Evolutionary conservation across 1,140 invertebrate species (phyloP).

Genomic region (Cecropterus lyciades): DNA sequence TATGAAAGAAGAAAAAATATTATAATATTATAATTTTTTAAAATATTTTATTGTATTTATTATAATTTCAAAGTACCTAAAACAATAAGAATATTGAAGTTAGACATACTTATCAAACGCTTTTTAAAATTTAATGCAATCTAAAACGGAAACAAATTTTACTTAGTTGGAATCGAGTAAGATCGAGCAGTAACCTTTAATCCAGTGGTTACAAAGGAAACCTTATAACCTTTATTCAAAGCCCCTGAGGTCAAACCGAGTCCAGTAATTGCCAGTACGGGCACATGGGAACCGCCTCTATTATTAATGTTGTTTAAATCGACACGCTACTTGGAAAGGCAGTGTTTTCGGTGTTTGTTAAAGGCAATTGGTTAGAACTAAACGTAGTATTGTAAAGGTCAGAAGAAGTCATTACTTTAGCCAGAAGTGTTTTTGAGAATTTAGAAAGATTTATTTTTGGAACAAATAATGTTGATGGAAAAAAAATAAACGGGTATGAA

Average conservation of each 20-base stretch:
- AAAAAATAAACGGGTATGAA: too few species aligned
- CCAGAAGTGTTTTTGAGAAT: neutral
- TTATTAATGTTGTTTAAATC: slow-evolving; percentile 37
- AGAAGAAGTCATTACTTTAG: neutral
- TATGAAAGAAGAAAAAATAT: too few species aligned
- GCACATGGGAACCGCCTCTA: slow-evolving; percentile 24
- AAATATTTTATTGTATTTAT: too few species aligned
- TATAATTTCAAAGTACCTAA: too few species aligned
- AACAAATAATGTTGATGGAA: too few species aligned
- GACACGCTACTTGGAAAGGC: slow-evolving; percentile 33
- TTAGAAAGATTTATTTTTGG: neutral
- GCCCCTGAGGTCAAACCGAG: slow-evolving; percentile 13
- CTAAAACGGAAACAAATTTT: too few species aligned
- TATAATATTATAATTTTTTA: too few species aligned
- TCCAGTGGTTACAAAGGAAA: slow-evolving; percentile 1
- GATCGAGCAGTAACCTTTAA: neutral
- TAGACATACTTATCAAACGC: too few species aligned
- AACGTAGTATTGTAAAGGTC: slow-evolving; percentile 16
- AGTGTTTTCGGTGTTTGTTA: slow-evolving; percentile 26
- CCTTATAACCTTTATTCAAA: slow-evolving; percentile 24
- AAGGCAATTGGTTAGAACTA: slow-evolving; percentile 27
- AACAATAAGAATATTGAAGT: too few species aligned
- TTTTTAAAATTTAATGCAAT: too few species aligned
- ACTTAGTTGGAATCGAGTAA: neutral
- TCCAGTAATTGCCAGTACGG: slow-evolving; percentile 14